Percentiles rank a stretch among this genome's conserved stretches.
These are phyloP conservation scores for Dasyornis broadbenti DNA, from an alignment of 2,113 vertebrate genomes.

Conservation along the genomic window DNA sequence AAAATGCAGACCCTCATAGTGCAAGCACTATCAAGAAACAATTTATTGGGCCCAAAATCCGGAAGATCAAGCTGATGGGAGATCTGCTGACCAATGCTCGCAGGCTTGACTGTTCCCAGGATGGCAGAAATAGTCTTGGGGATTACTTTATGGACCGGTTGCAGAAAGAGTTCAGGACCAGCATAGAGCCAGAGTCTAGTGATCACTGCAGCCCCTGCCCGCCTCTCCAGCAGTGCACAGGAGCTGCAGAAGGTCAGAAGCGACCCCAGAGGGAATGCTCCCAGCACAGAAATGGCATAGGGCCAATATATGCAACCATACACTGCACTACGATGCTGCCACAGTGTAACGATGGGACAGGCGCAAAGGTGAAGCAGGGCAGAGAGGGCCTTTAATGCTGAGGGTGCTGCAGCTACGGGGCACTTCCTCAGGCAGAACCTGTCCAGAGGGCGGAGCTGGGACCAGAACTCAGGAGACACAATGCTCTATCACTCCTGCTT, in stretches of 20 bases:
- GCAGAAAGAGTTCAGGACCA: constrained; percentile 66
- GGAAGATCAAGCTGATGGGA: constrained; percentile 73
- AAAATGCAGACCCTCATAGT: constrained; percentile 69
- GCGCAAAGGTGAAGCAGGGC: constrained; percentile 9
- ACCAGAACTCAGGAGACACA: background rate
- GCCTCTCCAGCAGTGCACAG: background rate
- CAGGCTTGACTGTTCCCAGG: constrained; percentile 69
- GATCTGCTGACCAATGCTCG: constrained; percentile 74
- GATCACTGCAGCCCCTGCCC: background rate
- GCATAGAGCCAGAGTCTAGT: constrained; percentile 10
- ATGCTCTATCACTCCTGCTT: background rate
- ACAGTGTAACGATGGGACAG: background rate
- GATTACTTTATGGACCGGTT: constrained; percentile 77
- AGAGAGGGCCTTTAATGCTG: constrained; percentile 17
- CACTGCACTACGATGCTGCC: background rate
- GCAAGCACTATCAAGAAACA: constrained; percentile 71
- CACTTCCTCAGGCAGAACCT: background rate
- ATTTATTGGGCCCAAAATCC: constrained; percentile 67
- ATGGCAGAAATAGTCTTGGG: constrained; percentile 67
- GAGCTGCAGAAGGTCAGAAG: constrained; percentile 1
- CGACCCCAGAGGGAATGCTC: background rate
- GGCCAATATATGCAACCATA: constrained; percentile 30
- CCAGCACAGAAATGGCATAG: constrained; percentile 27
- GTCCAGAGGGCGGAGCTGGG: background rate
- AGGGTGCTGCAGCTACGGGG: background rate